These are phyloP conservation scores for Oreochromis grahami DNA, from an alignment of 2,797 vertebrate genomes.

Conservation along the genomic window DNA sequence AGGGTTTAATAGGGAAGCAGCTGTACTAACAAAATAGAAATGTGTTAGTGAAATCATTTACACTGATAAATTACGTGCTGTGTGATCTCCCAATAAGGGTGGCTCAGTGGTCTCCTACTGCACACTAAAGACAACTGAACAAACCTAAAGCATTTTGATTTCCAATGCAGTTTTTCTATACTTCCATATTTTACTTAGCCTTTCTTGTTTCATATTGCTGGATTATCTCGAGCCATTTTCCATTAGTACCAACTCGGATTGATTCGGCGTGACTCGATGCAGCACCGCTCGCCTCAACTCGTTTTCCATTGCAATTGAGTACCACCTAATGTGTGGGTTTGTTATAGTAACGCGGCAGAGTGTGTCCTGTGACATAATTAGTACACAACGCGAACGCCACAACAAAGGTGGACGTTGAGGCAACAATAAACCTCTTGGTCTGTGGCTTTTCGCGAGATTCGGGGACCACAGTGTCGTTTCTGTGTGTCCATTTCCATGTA, in stretches of 20 bases:
- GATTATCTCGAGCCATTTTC: not conserved
- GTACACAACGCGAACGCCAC: rapidly evolving
- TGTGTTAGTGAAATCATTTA: not conserved
- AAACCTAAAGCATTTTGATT: not conserved
- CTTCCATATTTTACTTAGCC: not conserved
- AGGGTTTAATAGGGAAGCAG: not conserved
- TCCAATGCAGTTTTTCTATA: not conserved
- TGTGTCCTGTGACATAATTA: not conserved
- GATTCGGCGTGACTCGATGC: not conserved
- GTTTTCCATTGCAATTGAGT: not conserved
- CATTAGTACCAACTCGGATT: not conserved
- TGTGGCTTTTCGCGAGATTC: not conserved
- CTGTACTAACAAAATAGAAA: not conserved
- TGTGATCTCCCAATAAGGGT: not conserved
- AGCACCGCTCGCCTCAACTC: not conserved
- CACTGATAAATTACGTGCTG: not conserved
- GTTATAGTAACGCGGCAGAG: not conserved
- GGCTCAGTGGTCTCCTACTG: not conserved
- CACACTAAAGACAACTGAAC: not conserved
- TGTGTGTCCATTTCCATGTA: not conserved
- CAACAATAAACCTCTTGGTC: not conserved
- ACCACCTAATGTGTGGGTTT: not conserved
- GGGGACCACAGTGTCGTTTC: not conserved
- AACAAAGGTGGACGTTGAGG: not conserved
- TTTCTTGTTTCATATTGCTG: not conserved